Evolutionary conservation across 2,113 vertebrate genomes (phyloP).

Genomic region (Alosa alosa): DNA sequence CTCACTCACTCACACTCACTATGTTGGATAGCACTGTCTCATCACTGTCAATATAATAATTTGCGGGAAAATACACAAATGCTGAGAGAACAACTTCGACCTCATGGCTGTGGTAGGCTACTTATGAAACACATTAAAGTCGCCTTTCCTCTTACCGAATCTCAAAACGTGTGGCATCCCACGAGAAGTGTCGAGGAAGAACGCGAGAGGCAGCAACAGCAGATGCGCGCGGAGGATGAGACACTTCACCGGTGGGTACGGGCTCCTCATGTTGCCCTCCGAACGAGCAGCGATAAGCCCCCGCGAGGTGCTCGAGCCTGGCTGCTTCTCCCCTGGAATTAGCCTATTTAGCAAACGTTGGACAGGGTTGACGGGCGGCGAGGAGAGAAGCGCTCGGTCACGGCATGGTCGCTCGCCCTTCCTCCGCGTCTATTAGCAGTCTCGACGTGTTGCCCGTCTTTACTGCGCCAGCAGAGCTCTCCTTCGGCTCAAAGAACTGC

Average conservation of each 20-base stretch:
- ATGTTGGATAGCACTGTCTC: background rate
- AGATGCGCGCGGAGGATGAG: conserved; percentile 87
- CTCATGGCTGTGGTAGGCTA: background rate
- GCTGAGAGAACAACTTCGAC: background rate
- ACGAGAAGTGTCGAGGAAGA: conserved; percentile 91
- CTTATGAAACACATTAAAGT: background rate
- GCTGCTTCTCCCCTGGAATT: background rate
- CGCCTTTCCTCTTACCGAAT: conserved; percentile 85
- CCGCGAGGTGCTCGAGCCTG: conserved; percentile 58
- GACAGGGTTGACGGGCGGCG: background rate
- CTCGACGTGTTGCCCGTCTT: conserved; percentile 85
- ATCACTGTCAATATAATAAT: background rate
- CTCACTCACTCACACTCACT: conserved; percentile 38
- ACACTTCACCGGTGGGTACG: conserved; percentile 84
- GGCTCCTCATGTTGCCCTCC: conserved; percentile 96
- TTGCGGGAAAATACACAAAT: background rate
- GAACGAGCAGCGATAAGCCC: conserved; percentile 78
- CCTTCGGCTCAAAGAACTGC: conserved; percentile 78
- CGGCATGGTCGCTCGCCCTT: conserved; percentile 91
- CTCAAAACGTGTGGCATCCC: conserved; percentile 97
- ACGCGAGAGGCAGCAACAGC: conserved; percentile 85
- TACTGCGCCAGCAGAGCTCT: conserved; percentile 83
- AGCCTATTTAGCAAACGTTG: conserved; percentile 6
- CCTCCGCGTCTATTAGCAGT: conserved; percentile 90
- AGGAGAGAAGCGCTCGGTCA: conserved; percentile 61